A percentile compares a stretch with the other conserved stretches of the same genome.
phyloP scores from a whole-genome alignment of 2,888 invertebrate genomes.

The Epistrophe grossulariae region DNA sequence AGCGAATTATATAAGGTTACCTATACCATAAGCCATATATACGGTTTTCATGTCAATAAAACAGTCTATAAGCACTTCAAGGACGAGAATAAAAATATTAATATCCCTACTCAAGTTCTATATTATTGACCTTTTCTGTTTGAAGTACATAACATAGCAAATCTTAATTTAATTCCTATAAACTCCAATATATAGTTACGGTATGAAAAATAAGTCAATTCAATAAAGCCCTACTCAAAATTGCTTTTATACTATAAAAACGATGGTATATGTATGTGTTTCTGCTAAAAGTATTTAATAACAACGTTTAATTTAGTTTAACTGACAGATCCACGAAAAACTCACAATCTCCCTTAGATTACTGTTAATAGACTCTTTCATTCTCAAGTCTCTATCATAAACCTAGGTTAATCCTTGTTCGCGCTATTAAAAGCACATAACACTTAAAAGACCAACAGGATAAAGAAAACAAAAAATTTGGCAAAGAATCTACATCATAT shows the following conservation, averaged over 20 bases:
- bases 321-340: background rate
- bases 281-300: background rate
- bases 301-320: background rate
- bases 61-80: too few species aligned
- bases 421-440: slow-evolving; percentile 58
- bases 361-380: slow-evolving; percentile 49
- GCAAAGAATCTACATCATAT: background rate
- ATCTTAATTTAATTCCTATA: too few species aligned
- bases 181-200: too few species aligned
- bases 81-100: too few species aligned
- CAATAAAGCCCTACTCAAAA: background rate
- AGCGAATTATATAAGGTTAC: too few species aligned
- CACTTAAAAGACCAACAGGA: slow-evolving; percentile 41
- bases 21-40: too few species aligned
- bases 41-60: too few species aligned
- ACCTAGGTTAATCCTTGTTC: slow-evolving; percentile 43
- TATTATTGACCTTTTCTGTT: too few species aligned
- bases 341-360: background rate
- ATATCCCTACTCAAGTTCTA: too few species aligned
- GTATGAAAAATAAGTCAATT: background rate
- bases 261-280: background rate
- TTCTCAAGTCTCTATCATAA: slow-evolving; percentile 39
- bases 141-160: too few species aligned
- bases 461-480: background rate
- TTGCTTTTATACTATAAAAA: background rate